Evolutionary conservation across 2,113 vertebrate species (phyloP).

Genomic region (Verasper variegatus): DNA sequence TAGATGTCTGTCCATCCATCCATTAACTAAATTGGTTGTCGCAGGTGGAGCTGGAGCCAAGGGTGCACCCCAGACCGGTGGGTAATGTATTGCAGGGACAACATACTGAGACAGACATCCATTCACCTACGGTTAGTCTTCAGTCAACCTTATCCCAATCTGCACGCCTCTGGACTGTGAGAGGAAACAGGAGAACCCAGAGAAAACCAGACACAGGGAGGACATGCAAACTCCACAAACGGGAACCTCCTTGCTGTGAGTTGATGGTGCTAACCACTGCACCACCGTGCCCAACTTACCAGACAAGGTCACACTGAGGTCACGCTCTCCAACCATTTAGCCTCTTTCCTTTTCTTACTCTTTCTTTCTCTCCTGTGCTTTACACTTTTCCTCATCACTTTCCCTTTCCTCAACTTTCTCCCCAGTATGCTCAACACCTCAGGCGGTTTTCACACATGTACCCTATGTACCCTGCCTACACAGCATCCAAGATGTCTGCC

Average conservation of each 20-base stretch:
- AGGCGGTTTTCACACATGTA: conserved; percentile 52
- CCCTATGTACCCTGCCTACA: conserved; percentile 57
- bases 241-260: background rate
- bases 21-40: too few species aligned
- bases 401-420: conserved; percentile 41
- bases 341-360: background rate
- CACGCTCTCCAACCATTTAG: background rate
- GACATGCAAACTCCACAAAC: background rate
- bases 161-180: background rate
- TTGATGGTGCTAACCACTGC: background rate
- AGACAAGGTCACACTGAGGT: conserved; percentile 4
- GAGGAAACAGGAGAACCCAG: background rate
- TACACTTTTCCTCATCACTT: conserved; percentile 25
- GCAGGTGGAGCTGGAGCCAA: too few species aligned
- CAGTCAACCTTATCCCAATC: too few species aligned
- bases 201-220: background rate
- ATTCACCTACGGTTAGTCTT: background rate
- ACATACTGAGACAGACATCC: too few species aligned
- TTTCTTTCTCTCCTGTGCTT: background rate
- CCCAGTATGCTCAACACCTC: conserved; percentile 39
- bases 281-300: background rate
- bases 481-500: conserved; percentile 56
- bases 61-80: too few species aligned
- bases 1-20: too few species aligned
- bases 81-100: too few species aligned